phyloP scores from a whole-genome alignment of 2,888 invertebrate genomes.

The Arctia plantaginis region DNA sequence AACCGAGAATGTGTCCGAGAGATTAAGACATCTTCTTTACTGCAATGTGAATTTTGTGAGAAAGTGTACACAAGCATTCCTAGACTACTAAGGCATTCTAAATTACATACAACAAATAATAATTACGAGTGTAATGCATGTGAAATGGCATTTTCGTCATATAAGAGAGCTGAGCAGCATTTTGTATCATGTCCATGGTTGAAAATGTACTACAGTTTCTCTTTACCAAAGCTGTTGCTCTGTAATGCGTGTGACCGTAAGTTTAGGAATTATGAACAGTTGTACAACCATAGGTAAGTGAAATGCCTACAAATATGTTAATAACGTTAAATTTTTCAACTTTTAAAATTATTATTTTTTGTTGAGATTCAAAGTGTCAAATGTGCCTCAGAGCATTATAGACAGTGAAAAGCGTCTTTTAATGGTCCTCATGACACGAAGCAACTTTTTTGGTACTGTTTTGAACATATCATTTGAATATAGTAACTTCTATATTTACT shows the following conservation, averaged over 20 bases:
- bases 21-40: constrained; percentile 78
- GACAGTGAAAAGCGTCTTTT: not conserved
- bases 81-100: constrained; percentile 75
- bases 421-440: not conserved
- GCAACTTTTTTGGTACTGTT: not conserved
- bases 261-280: constrained; percentile 80
- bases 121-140: constrained; percentile 89
- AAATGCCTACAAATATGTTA: not conserved
- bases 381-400: not conserved
- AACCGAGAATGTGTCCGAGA: constrained; percentile 69
- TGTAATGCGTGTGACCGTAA: constrained; percentile 83
- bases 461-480: not conserved
- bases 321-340: not conserved
- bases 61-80: constrained; percentile 82
- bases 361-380: not conserved
- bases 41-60: constrained; percentile 83
- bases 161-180: constrained; percentile 76
- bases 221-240: constrained; percentile 75
- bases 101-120: constrained; percentile 87
- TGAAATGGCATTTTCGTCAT: constrained; percentile 70
- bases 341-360: not conserved
- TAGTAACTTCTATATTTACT: constrained; percentile 1
- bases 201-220: constrained; percentile 73
- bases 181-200: constrained; percentile 79
- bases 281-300: constrained; percentile 80